Conservation (phyloP, 2,113 vertebrate species). For the Carassius carassius region DNA sequence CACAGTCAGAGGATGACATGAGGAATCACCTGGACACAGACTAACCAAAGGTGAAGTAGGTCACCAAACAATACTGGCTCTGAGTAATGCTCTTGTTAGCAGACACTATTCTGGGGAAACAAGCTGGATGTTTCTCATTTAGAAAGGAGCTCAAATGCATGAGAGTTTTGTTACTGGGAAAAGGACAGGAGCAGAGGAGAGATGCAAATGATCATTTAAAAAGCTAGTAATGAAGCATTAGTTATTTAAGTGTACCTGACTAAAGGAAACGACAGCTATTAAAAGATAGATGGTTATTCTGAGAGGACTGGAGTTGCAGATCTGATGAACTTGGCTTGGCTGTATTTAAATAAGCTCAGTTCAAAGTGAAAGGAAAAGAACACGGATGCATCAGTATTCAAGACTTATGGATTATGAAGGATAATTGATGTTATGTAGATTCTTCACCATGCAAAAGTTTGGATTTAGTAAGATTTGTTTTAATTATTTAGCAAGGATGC, state of each 20-base stretch:
- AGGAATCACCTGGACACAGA: slow-evolving; percentile 11
- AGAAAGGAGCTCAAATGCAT: slow-evolving; percentile 18
- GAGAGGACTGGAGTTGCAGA: not conserved
- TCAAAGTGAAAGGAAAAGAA: not conserved
- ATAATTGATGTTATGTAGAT: too few relatives aligned
- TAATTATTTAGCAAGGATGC: not conserved
- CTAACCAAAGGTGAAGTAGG: not conserved
- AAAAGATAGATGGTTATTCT: not conserved
- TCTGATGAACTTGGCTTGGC: not conserved
- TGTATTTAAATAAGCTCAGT: not conserved
- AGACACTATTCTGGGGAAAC: not conserved
- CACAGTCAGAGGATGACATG: not conserved
- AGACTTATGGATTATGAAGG: too few relatives aligned
- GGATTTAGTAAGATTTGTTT: not conserved
- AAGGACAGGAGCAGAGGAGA: not conserved
- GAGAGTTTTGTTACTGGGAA: slow-evolving; percentile 19
- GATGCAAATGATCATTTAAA: not conserved
- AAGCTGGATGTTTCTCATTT: slow-evolving; percentile 29
- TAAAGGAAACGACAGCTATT: not conserved
- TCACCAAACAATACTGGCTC: not conserved
- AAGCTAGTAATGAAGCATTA: not conserved
- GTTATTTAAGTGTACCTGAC: not conserved
- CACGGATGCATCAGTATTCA: too few relatives aligned
- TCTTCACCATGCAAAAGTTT: too few relatives aligned
- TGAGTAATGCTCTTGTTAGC: not conserved